These are phyloP conservation scores for Galerucella pusilla DNA, from an alignment of 2,888 invertebrate genomes.

Conservation along the genomic window DNA sequence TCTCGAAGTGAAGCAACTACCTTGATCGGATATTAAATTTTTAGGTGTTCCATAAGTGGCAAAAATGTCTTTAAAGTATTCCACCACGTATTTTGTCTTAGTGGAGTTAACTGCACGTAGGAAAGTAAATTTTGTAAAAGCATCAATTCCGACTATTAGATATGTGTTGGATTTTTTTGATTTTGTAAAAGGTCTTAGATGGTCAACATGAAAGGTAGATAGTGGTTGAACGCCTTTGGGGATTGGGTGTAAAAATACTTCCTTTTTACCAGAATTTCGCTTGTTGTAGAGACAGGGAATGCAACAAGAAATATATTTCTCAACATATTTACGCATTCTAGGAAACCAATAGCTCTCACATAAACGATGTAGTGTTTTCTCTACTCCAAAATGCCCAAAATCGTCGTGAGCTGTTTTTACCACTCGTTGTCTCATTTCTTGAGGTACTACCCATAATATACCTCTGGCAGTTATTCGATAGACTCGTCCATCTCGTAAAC, in stretches of 20 bases:
- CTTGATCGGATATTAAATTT: no score
- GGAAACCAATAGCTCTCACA: not conserved
- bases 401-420: no score
- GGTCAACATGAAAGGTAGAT: conserved; percentile 53
- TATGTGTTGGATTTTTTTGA: no score
- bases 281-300: conserved; percentile 39
- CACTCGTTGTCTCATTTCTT: conserved; percentile 36
- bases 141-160: not conserved
- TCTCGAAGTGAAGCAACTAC: no score
- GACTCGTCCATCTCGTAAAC: conserved; percentile 31
- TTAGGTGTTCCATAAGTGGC: conserved; percentile 50
- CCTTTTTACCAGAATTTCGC: conserved; percentile 32
- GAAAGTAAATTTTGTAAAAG: conserved; percentile 47
- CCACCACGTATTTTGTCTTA: conserved; percentile 43
- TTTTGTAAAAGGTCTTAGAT: conserved; percentile 36
- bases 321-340: conserved; percentile 46
- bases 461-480: conserved; percentile 43
- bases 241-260: conserved; percentile 37
- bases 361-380: no score
- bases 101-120: conserved; percentile 40
- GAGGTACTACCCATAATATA: not conserved
- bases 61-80: conserved; percentile 37
- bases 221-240: conserved; percentile 32
- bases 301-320: conserved; percentile 57
- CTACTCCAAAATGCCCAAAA: no score